phyloP scores from a whole-genome alignment of 2,888 invertebrate species.

The Ischnus inquisitorius region DNA sequence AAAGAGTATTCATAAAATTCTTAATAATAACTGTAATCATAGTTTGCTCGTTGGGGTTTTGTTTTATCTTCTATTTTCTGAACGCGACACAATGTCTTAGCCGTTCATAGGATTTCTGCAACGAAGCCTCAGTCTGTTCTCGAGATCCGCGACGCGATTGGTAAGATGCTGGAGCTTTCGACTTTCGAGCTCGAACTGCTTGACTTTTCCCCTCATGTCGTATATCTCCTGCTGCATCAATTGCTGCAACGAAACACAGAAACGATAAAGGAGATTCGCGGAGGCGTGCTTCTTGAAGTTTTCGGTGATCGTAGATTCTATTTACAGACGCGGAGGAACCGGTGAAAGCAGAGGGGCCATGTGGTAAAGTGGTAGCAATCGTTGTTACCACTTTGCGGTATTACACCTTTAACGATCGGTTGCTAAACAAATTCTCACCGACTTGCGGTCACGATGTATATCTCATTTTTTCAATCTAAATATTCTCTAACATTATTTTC shows the following conservation, averaged over 20 bases:
- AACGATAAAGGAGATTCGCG: background rate
- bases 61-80: background rate
- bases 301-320: background rate
- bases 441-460: too few relatives aligned
- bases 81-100: background rate
- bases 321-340: slow-evolving; percentile 21
- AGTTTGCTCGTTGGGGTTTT: slow-evolving; percentile 10
- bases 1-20: slow-evolving; percentile 44
- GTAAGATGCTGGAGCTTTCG: slow-evolving; percentile 81
- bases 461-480: background rate
- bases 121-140: slow-evolving; percentile 79
- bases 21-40: slow-evolving; percentile 18
- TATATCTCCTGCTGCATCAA: slow-evolving; percentile 81
- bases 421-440: background rate
- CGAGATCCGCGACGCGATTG: slow-evolving; percentile 80
- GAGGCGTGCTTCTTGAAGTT: background rate
- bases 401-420: background rate
- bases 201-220: slow-evolving; percentile 80
- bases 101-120: slow-evolving; percentile 71
- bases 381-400: background rate
- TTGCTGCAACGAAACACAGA: slow-evolving; percentile 76
- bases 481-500: too few relatives aligned
- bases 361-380: background rate
- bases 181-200: slow-evolving; percentile 80
- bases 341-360: slow-evolving; percentile 26